These are phyloP conservation scores for Tetragonula clypearis DNA, from an alignment of 1,140 invertebrate species.

Conservation along the genomic window DNA sequence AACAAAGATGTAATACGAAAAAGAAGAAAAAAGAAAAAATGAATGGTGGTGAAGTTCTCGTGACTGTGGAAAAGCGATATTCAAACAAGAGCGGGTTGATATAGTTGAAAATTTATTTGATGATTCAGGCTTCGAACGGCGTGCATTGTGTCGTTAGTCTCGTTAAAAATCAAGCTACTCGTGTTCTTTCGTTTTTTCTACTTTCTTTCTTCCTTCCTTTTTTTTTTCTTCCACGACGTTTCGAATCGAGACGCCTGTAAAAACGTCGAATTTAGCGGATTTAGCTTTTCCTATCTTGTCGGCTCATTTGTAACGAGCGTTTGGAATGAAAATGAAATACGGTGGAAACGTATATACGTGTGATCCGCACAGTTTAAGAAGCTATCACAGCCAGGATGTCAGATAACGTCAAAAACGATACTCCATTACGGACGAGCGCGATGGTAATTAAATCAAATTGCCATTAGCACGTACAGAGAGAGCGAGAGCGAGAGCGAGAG, in stretches of 20 bases:
- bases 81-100: background rate
- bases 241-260: background rate
- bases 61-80: background rate
- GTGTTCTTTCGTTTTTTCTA: background rate
- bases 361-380: background rate
- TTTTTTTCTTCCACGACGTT: background rate
- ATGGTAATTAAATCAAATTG: background rate
- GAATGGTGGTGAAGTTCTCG: background rate
- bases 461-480: background rate
- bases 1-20: too few relatives aligned
- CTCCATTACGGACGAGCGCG: background rate
- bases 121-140: background rate
- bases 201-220: background rate
- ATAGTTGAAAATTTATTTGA: background rate
- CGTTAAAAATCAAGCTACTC: conserved; percentile 1
- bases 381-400: background rate
- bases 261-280: background rate
- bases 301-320: background rate
- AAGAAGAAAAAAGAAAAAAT: too few relatives aligned
- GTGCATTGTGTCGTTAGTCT: background rate
- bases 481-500: too few relatives aligned
- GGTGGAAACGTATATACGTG: background rate
- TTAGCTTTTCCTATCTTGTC: background rate
- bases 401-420: background rate
- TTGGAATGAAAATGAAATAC: background rate